These are phyloP conservation scores for Lophochroa leadbeateri DNA, from an alignment of 2,113 vertebrate species.

Conservation along the genomic window DNA sequence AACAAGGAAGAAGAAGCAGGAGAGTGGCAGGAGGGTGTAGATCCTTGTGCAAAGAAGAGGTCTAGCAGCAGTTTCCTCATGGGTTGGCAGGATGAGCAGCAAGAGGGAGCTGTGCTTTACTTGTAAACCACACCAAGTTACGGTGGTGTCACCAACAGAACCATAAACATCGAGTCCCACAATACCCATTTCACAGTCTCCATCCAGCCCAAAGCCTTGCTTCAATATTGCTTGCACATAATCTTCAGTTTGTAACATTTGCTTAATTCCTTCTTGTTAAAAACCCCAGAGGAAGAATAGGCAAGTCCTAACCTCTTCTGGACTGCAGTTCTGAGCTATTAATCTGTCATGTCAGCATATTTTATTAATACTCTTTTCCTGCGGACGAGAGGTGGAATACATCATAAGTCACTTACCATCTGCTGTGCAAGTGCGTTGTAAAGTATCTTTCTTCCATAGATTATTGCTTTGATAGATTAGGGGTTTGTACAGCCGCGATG, in stretches of 20 bases:
- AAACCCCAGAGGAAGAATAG: not conserved
- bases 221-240: not conserved
- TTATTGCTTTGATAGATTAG: conserved; percentile 49
- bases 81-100: not conserved
- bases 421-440: not conserved
- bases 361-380: conserved; percentile 39
- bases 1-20: too few species aligned
- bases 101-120: not conserved
- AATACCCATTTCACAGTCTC: not conserved
- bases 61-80: too few species aligned
- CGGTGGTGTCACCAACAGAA: fast-evolving
- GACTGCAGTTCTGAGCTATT: not conserved
- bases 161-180: not conserved
- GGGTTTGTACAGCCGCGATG: not conserved
- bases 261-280: conserved; percentile 26
- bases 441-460: conserved; percentile 17
- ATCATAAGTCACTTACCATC: conserved; percentile 49
- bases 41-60: too few species aligned
- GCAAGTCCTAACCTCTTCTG: not conserved
- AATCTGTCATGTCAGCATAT: conserved; percentile 40
- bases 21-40: too few species aligned
- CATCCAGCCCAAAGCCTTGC: not conserved
- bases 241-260: conserved; percentile 7
- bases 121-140: not conserved
- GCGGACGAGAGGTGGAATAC: not conserved